phyloP scores from a whole-genome alignment of 2,113 vertebrate genomes.

The Marcusenius ussheri region DNA sequence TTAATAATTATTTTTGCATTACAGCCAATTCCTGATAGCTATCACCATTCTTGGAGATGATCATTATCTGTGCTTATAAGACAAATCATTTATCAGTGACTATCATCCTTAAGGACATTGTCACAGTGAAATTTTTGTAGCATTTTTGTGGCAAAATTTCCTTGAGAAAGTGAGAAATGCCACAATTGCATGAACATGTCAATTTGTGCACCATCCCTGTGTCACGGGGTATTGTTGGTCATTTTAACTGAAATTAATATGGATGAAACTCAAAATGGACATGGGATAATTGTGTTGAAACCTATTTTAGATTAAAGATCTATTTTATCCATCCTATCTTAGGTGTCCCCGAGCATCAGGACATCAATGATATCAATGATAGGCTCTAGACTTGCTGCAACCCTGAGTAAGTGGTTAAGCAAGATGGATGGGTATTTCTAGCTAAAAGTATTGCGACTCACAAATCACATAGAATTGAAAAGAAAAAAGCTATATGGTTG shows the following conservation, averaged over 20 bases:
- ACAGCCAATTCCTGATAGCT: not conserved
- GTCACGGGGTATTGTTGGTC: not conserved
- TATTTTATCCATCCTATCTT: not conserved
- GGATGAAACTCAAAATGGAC: not conserved
- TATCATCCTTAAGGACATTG: not conserved
- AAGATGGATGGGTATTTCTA: not conserved
- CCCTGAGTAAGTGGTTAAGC: not conserved
- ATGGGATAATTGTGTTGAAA: not conserved
- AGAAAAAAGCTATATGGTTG: not conserved
- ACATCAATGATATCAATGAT: not conserved
- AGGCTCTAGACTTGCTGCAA: not conserved
- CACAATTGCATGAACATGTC: not conserved
- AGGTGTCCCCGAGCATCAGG: not conserved
- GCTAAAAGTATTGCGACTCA: not conserved
- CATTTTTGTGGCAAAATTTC: not conserved
- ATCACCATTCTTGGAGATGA: not conserved
- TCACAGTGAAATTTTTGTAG: not conserved
- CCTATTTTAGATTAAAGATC: not conserved
- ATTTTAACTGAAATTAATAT: not conserved
- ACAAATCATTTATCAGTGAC: not conserved
- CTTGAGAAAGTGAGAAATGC: not conserved
- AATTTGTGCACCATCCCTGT: not conserved
- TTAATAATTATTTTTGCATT: not conserved
- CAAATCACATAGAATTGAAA: not conserved
- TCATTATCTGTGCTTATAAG: not conserved